Base-by-base conservation (phyloP, 30 jellyfish, hydroid and myxozoan species). In the Rhopilema esculentum region DNA sequence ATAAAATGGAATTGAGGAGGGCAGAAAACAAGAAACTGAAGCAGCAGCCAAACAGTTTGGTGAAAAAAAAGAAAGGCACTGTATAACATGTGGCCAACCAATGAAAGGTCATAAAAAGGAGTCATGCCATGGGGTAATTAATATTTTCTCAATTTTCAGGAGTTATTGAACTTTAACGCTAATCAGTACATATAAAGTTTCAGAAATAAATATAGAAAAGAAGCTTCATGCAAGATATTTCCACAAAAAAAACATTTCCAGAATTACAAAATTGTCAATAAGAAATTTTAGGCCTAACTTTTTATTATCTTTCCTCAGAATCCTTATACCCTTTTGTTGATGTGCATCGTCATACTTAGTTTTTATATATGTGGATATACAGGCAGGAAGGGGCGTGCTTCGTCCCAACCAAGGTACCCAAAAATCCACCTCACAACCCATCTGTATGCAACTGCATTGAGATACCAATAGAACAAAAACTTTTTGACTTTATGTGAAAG, bases 351-450 rank as follows among this genome's bases (percentile, higher is more conserved):
- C 30, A 24, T 63, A 63, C 30, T 63, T n/a, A 63, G 73, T 63
- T 24, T 20, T 63, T 63, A 24, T 63, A 17, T 63, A 24, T 19
- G 27, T n/a, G 73, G 6, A 63, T 19, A 63, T 63, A 63, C 73
- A 63, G 27, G 73, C 73, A 63, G 73, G 73, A 63, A 63, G 73
- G 30, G 73, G 73, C 73, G 73, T n/a, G 73, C 30, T 63, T 63
- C 17, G 30, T 63, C 73, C 73, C 73, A 63, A 24, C 73, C 73
- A 63, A 72, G 68, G 48, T 72, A 72, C n/a, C 83, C 83, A 72
- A 72, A 72, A 16, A 76, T 76, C 87, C 87, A 76, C 75, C 87
- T 49, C 26, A 76, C 87, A 49, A 52, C 63, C 87, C 87, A 76
- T n/a, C 87, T 28, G 73, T 63, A 63, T 19, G 73, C 73, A n/a